Percentiles rank a stretch among this genome's conserved stretches.
Conservation (phyloP, 2,888 invertebrate species). For the Microplitis manilae region DNA sequence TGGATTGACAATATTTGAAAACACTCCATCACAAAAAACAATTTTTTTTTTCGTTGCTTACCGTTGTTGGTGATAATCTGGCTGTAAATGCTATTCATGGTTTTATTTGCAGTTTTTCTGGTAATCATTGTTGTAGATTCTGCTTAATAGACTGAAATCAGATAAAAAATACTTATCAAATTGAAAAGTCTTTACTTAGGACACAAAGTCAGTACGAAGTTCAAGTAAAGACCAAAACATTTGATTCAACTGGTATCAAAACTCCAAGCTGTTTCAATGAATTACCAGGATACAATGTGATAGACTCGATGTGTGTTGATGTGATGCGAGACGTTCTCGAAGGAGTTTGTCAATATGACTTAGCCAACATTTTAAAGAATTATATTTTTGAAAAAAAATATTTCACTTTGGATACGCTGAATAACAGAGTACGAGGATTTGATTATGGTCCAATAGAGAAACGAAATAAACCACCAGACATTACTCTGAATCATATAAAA, state of each 20-base stretch:
- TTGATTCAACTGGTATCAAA: neutral
- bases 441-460: conserved; percentile 47
- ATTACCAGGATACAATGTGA: neutral
- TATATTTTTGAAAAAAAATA: conserved; percentile 47
- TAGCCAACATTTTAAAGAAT: conserved; percentile 29
- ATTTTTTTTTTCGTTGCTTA: neutral
- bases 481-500: conserved; percentile 41
- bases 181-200: neutral
- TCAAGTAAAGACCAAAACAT: neutral
- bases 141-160: neutral
- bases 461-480: conserved; percentile 45
- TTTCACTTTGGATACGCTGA: conserved; percentile 44
- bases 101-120: conserved; percentile 7
- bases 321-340: conserved; percentile 1
- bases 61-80: conserved; percentile 2
- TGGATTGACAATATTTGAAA: neutral
- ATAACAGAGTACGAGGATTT: conserved; percentile 47
- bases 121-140: neutral
- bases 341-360: conserved; percentile 5
- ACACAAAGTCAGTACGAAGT: neutral
- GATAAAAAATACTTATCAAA: neutral
- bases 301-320: neutral
- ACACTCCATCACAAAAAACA: neutral
- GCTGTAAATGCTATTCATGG: neutral
- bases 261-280: neutral